Conservation (phyloP, 2,797 vertebrate genomes). For the Eupleurogrammus muticus region DNA sequence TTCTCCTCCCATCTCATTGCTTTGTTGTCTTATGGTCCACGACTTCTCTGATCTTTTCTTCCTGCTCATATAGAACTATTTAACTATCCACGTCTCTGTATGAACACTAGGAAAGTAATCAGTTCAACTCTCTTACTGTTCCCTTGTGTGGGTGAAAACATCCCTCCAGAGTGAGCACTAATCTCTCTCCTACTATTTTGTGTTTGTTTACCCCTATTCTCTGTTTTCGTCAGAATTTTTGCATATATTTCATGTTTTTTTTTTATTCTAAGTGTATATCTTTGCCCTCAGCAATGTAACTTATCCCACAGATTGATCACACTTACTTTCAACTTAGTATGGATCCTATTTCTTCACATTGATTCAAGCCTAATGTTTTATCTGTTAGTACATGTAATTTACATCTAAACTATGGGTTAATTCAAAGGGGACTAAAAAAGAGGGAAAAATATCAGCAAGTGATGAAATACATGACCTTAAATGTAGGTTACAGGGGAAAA, state of each 20-base stretch:
- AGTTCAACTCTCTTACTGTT: constrained; percentile 16
- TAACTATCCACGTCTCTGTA: too few species aligned
- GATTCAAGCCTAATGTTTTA: constrained; percentile 36
- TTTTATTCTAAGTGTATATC: constrained; percentile 37
- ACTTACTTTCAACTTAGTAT: constrained; percentile 43
- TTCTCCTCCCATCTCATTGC: not conserved
- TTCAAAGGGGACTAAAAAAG: not conserved
- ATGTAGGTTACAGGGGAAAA: not conserved
- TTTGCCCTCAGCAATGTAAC: constrained; percentile 25
- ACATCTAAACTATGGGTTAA: not conserved
- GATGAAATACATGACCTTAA: constrained; percentile 3
- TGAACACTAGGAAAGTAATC: constrained; percentile 2
- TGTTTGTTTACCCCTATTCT: constrained; percentile 45
- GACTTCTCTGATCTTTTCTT: not conserved
- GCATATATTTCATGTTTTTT: constrained; percentile 7
- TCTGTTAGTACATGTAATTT: constrained; percentile 27
- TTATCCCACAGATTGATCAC: constrained; percentile 30
- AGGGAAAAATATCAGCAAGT: not conserved
- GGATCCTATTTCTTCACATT: constrained; percentile 47
- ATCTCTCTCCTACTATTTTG: constrained; percentile 24
- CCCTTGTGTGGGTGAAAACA: constrained; percentile 23
- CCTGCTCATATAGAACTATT: not conserved
- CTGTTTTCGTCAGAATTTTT: constrained; percentile 37
- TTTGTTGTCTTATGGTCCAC: constrained; percentile 2
- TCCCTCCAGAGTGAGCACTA: constrained; percentile 37